Evolutionary conservation across 2,888 invertebrate species (phyloP).

Genomic region (Tiliacea aurago): DNA sequence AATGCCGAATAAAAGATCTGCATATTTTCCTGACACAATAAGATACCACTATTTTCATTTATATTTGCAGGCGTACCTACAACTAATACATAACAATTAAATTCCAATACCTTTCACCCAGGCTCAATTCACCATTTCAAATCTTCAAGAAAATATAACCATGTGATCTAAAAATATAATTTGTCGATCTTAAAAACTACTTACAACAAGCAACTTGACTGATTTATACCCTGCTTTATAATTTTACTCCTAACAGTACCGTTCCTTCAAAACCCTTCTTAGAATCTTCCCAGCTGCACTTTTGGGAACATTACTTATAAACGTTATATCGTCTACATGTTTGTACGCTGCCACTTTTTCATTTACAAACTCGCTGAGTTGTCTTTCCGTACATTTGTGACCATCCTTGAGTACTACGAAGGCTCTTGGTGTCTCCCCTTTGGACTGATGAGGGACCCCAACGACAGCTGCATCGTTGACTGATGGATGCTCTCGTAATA

Average conservation of each 20-base stretch:
- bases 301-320: constrained; percentile 93
- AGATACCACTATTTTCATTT: no score
- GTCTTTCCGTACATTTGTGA: constrained; percentile 81
- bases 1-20: background rate
- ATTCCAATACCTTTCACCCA: background rate
- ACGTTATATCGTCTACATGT: constrained; percentile 92
- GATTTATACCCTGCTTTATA: constrained; percentile 10
- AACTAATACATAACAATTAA: background rate
- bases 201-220: constrained; percentile 12
- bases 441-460: constrained; percentile 92
- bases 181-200: constrained; percentile 12
- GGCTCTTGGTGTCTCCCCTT: constrained; percentile 95
- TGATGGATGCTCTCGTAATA: constrained; percentile 93
- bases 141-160: background rate
- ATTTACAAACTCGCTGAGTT: constrained; percentile 92
- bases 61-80: background rate
- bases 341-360: constrained; percentile 95
- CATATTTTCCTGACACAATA: background rate
- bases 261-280: constrained; percentile 90
- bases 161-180: constrained; percentile 2
- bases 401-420: constrained; percentile 91
- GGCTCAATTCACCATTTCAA: constrained; percentile 1
- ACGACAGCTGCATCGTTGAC: constrained; percentile 96
- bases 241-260: constrained; percentile 71
- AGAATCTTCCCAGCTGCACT: constrained; percentile 95